phyloP scores from a whole-genome alignment of 64 coral and sea anemone genomes.

The Stylophora pistillata region DNA sequence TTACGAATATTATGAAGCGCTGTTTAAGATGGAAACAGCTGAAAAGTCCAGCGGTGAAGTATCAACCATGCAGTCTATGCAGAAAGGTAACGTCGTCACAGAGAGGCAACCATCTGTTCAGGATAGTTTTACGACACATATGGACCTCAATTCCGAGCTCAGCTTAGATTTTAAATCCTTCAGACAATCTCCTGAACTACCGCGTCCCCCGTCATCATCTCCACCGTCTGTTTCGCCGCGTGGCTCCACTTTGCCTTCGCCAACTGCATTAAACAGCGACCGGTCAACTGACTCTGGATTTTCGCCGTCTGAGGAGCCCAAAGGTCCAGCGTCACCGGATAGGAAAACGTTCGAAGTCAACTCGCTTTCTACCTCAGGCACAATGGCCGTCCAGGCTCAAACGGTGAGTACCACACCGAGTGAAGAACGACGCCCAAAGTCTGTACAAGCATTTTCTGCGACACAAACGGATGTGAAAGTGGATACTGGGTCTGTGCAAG shows the following conservation, averaged over 20 bases:
- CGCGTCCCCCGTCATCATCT: slow-evolving; percentile 8
- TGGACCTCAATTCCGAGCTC: neutral
- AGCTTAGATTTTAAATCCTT: slow-evolving; percentile 15
- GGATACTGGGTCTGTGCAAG: neutral
- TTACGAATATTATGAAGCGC: neutral
- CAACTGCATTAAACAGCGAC: slow-evolving; percentile 4
- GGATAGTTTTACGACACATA: neutral
- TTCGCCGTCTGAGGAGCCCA: neutral
- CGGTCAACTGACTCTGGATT: slow-evolving; percentile 44
- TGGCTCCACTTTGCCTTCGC: slow-evolving; percentile 5
- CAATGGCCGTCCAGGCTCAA: neutral
- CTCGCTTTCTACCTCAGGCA: neutral
- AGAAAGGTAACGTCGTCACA: neutral
- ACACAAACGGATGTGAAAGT: neutral
- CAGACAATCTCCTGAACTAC: neutral
- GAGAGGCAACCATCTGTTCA: neutral
- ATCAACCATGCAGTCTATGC: neutral
- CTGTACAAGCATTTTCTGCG: neutral
- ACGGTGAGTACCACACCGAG: neutral
- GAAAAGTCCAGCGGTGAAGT: neutral
- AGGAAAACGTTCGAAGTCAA: neutral
- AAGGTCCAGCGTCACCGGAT: neutral
- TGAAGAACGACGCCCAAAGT: neutral
- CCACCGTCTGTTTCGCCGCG: neutral
- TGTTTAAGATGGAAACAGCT: neutral